These are phyloP conservation scores for Eleginops maclovinus DNA, from an alignment of 2,113 vertebrate species.

Conservation along the genomic window DNA sequence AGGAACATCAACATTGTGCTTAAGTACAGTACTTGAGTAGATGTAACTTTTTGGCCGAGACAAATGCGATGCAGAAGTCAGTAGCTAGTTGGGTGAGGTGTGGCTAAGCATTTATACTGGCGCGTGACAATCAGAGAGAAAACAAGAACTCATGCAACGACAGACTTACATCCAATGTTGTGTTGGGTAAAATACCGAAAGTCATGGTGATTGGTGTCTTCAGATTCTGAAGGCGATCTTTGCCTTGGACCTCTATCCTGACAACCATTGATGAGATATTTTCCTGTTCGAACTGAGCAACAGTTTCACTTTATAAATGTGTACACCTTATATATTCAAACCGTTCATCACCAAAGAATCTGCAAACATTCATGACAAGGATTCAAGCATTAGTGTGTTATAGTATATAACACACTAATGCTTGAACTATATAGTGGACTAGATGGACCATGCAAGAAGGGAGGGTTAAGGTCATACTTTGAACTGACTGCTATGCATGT, in stretches of 20 bases:
- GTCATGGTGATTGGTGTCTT: slow-evolving; percentile 36
- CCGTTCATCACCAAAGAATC: no score
- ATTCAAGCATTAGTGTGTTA: not conserved
- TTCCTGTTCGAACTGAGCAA: slow-evolving; percentile 33
- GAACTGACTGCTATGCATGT: slow-evolving; percentile 39
- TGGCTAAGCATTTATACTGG: no score
- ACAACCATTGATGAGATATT: slow-evolving; percentile 51
- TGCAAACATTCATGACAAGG: no score
- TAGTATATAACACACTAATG: no score
- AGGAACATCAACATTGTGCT: no score
- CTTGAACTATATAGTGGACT: no score
- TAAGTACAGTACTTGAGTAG: no score
- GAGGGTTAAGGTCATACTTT: slow-evolving; percentile 36
- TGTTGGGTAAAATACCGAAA: slow-evolving; percentile 4
- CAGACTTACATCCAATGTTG: slow-evolving; percentile 1
- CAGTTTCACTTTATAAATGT: not conserved
- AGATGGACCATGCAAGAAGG: not conserved
- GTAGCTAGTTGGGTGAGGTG: no score
- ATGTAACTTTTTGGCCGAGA: no score
- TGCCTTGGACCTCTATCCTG: slow-evolving; percentile 53
- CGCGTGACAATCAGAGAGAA: not conserved
- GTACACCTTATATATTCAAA: not conserved
- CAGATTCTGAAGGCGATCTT: slow-evolving; percentile 3
- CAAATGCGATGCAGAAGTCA: no score
- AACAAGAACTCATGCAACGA: not conserved